Evolutionary conservation across 2,113 vertebrate species (phyloP).

Genomic region (Equus quagga): DNA sequence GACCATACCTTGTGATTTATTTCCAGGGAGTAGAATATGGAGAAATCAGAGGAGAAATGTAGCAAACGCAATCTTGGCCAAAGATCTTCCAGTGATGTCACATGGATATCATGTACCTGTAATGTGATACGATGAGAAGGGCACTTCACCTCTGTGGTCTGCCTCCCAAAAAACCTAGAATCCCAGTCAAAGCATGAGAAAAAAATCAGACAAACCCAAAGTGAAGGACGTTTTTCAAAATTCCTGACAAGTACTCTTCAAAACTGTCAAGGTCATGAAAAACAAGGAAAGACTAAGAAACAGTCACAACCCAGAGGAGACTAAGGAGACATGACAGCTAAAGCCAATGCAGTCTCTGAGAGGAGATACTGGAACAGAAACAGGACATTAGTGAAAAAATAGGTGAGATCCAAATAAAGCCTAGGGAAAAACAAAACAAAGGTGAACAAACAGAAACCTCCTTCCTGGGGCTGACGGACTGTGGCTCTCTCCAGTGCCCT

Average conservation of each 20-base stretch:
- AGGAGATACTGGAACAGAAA: neutral
- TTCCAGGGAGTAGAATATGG: neutral
- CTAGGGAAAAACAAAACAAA: neutral
- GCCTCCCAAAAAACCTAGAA: neutral
- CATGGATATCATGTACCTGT: too few relatives aligned
- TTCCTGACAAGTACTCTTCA: neutral
- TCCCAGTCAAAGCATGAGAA: neutral
- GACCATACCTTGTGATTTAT: neutral
- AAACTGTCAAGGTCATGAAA: neutral
- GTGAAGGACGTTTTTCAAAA: neutral
- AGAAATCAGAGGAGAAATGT: neutral
- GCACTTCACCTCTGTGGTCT: neutral
- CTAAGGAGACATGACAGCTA: accelerated
- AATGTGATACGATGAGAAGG: neutral
- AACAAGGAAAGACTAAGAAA: neutral
- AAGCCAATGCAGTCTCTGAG: neutral
- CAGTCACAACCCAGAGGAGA: neutral
- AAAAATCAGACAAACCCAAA: neutral
- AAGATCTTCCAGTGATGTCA: neutral
- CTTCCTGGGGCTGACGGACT: accelerated
- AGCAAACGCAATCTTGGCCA: neutral
- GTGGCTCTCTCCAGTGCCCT: neutral
- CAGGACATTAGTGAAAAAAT: too few relatives aligned
- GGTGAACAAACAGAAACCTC: neutral
- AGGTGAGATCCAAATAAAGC: neutral